Evolutionary conservation across 2,113 vertebrate genomes (phyloP).

Genomic region (Dromiciops gliroides): DNA sequence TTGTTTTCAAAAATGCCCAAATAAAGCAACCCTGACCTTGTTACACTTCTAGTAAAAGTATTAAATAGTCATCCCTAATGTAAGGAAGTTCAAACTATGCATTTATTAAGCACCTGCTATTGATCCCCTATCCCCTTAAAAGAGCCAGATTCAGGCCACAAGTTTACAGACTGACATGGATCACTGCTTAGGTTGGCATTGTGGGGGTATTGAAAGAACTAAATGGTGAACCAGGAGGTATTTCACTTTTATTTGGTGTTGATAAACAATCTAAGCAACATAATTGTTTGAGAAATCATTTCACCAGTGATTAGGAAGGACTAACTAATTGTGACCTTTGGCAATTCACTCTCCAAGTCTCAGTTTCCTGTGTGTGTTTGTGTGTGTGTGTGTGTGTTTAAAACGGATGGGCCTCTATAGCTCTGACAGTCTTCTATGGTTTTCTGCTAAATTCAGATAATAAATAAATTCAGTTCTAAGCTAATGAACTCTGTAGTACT

Average conservation of each 20-base stretch:
- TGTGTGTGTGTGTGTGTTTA: neutral
- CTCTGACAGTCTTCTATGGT: neutral
- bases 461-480: neutral
- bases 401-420: neutral
- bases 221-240: neutral
- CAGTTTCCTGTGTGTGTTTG: neutral
- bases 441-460: neutral
- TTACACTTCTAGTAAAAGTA: neutral
- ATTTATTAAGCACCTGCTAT: neutral
- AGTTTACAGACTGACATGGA: neutral
- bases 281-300: neutral
- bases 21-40: conserved; percentile 34
- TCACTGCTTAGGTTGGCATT: neutral
- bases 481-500: neutral
- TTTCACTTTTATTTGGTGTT: neutral
- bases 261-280: neutral
- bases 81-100: neutral
- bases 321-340: neutral
- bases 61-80: neutral
- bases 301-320: neutral
- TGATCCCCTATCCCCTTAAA: neutral
- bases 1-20: conserved; percentile 20
- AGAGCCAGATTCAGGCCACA: neutral
- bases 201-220: neutral
- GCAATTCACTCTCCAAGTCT: neutral